These are phyloP conservation scores for Ceratosolen fusciceps DNA, from an alignment of 1,140 invertebrate species.

Conservation along the genomic window DNA sequence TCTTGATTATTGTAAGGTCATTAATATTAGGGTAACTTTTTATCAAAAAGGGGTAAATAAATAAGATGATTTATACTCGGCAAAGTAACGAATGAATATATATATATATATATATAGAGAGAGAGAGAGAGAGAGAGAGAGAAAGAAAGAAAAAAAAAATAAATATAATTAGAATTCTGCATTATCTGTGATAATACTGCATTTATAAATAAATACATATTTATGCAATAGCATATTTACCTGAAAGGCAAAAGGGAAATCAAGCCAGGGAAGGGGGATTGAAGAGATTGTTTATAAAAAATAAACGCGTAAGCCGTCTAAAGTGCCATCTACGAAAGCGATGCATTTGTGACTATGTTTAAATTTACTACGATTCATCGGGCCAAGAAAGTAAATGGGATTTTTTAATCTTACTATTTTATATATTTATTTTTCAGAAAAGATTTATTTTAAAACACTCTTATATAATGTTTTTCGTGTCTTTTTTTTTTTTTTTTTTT, in stretches of 20 bases:
- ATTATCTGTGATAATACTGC: slow-evolving; percentile 47
- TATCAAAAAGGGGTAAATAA: slow-evolving; percentile 6
- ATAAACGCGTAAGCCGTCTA: background rate
- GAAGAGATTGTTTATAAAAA: slow-evolving; percentile 20
- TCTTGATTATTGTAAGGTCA: slow-evolving; percentile 6
- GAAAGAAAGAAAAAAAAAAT: too few relatives aligned
- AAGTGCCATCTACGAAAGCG: background rate
- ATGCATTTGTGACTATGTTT: slow-evolving; percentile 20
- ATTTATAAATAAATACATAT: slow-evolving; percentile 40
- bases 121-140: too few relatives aligned
- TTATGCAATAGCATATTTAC: slow-evolving; percentile 11
- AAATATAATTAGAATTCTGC: slow-evolving; percentile 25
- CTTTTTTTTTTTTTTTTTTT: too few relatives aligned
- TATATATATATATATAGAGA: too few relatives aligned
- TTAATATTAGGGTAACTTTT: too few relatives aligned
- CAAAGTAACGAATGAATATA: background rate
- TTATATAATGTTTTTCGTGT: background rate
- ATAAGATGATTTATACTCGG: background rate
- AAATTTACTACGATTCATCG: too few relatives aligned
- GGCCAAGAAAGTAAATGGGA: too few relatives aligned
- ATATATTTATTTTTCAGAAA: background rate
- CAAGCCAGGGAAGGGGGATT: too few relatives aligned
- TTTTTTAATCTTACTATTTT: too few relatives aligned
- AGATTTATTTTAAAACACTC: slow-evolving; percentile 12
- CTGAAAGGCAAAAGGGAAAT: slow-evolving; percentile 3